Evolutionary conservation across 2,113 vertebrate genomes (phyloP), one percentile per base, ranked within the genome.

Genomic region (Sinocyclocheilus maitianheensis): DNA sequence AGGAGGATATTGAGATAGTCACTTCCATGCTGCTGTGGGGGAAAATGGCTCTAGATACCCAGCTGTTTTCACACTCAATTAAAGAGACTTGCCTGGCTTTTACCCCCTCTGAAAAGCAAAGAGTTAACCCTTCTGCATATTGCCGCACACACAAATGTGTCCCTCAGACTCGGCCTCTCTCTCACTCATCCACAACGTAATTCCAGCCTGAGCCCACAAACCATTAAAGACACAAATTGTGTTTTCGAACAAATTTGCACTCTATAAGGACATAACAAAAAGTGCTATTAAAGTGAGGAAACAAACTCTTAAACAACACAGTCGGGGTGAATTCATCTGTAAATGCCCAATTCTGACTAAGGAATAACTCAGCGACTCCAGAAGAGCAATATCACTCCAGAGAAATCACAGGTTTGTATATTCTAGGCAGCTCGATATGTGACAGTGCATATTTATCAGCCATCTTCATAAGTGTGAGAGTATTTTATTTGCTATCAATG

Each of bases 11-110:
- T 83, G 85, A 88, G 87, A 87, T 69, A 85, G 87, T 91, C 82
- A 91, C 92, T 91, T 92, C 91, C 90, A 94, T 93, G 95, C 91
- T 90, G 90, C 90, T 85, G 87, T 89, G 88, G 84, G 92, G 85
- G 90, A 86, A 92, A 92, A 93, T 86, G 87, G 90, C 83, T 93
- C 86, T 82, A 89, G 89, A 91, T 87, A 90, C 91, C 89, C 87
- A 91, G 91, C 90, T 91, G 89, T 86, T 91, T 90, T 89, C 87
- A 88, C 87, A 90, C 87, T 88, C 90, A 88, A 88, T 87, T 87
- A 90, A 86, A 91, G 77, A 88, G 86, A 84, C 88, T 65, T 86
- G 82, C 88, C 84, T 88, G 87, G 90, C 90, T 90, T 90, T 92
- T 84, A 82, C 87, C 80, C 86, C 69, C 60, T 84, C 75, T 48